Evolutionary conservation across 2,113 vertebrate genomes (phyloP).

Genomic region (Otolemur garnettii): DNA sequence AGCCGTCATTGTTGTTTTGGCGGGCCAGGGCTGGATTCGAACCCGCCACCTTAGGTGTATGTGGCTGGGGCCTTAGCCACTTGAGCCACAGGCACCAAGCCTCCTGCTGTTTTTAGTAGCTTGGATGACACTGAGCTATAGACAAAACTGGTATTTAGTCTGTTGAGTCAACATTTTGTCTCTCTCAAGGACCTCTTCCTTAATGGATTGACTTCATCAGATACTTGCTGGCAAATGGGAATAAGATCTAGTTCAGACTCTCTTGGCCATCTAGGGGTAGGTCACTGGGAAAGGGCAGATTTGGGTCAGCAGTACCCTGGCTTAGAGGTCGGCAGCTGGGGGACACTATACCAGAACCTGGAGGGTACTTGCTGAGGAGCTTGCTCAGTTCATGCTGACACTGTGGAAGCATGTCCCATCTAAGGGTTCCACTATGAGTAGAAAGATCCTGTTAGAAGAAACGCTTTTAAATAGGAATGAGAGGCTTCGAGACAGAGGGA

Average conservation of each 20-base stretch:
- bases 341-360: neutral
- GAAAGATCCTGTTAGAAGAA: neutral
- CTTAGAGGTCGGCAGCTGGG: neutral
- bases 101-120: slow-evolving; percentile 36
- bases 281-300: neutral
- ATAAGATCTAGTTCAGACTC: neutral
- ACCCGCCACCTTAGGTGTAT: too few species aligned
- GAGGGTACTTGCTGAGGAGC: neutral
- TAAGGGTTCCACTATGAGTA: neutral
- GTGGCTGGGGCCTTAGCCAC: too few species aligned
- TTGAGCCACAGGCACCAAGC: too few species aligned
- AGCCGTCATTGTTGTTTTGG: too few species aligned
- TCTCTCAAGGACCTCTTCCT: neutral
- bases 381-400: too few species aligned
- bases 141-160: neutral
- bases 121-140: neutral
- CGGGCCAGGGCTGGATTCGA: too few species aligned
- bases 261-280: neutral
- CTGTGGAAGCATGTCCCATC: neutral
- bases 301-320: neutral
- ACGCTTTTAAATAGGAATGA: neutral
- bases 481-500: neutral
- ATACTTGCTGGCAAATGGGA: neutral
- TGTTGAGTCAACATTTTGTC: neutral
- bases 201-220: neutral